Conservation (phyloP, 2,888 invertebrate genomes). For the Smittia sp. region DNA sequence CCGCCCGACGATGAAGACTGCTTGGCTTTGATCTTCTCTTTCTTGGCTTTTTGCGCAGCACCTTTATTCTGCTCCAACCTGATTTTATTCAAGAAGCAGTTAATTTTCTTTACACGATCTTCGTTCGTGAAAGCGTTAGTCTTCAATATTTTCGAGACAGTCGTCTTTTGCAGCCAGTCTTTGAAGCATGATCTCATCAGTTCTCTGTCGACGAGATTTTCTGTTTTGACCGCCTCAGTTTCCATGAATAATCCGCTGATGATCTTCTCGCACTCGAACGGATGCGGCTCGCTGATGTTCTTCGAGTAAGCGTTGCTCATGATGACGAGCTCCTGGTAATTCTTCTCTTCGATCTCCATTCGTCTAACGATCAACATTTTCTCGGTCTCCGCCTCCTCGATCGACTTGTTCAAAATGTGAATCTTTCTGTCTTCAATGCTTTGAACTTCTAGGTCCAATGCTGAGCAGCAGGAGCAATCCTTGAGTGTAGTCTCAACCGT, state of each 20-base stretch:
- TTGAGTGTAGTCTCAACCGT: slow-evolving; percentile 1
- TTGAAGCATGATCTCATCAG: slow-evolving; percentile 49
- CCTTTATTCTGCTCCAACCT: slow-evolving; percentile 47
- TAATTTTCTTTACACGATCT: slow-evolving; percentile 50
- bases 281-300: slow-evolving; percentile 12
- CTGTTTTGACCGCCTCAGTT: neutral
- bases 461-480: slow-evolving; percentile 12
- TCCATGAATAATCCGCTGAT: slow-evolving; percentile 31
- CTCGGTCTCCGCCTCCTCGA: slow-evolving; percentile 47
- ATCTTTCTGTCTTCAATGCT: neutral
- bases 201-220: slow-evolving; percentile 1
- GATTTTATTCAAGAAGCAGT: slow-evolving; percentile 51
- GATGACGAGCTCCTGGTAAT: slow-evolving; percentile 27
- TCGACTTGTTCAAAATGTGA: neutral
- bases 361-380: slow-evolving; percentile 49
- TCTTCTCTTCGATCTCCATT: slow-evolving; percentile 42
- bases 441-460: neutral
- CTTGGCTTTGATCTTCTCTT: neutral
- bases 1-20: neutral
- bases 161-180: slow-evolving; percentile 52
- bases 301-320: neutral
- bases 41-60: slow-evolving; percentile 16
- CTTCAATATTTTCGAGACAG: slow-evolving; percentile 50
- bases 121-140: slow-evolving; percentile 46
- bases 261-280: slow-evolving; percentile 30